Evolutionary conservation across 2,797 vertebrate species (phyloP).

Genomic region (Alectoris magna): DNA sequence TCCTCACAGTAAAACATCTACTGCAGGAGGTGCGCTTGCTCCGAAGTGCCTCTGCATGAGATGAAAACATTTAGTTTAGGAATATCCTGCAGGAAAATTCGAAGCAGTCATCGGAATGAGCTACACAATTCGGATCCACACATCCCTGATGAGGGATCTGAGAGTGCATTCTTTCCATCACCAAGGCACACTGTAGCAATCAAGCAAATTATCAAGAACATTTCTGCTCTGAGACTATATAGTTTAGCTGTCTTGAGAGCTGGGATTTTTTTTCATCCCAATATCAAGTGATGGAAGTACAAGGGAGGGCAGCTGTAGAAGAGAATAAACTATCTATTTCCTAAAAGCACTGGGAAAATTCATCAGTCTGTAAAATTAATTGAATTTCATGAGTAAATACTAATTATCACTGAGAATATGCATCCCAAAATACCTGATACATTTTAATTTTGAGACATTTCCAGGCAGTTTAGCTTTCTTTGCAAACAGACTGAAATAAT

Average conservation of each 20-base stretch:
- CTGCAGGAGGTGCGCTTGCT: background rate
- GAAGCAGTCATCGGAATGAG: background rate
- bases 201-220: background rate
- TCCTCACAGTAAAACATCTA: background rate
- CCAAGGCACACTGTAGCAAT: background rate
- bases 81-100: background rate
- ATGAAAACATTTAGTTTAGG: background rate
- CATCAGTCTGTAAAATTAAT: background rate
- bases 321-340: background rate
- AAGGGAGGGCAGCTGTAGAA: background rate
- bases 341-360: background rate
- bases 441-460: constrained; percentile 3
- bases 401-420: background rate
- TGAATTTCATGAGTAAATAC: background rate
- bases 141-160: accelerated
- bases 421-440: background rate
- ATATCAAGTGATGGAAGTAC: background rate
- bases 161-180: background rate
- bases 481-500: background rate
- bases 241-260: background rate
- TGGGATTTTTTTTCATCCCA: background rate
- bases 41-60: background rate
- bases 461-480: constrained; percentile 5
- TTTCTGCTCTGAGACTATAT: background rate
- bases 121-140: background rate